Percentiles rank a stretch among this genome's conserved stretches.
Conservation (phyloP, 2,888 invertebrate genomes). For the Anodontia alba region DNA sequence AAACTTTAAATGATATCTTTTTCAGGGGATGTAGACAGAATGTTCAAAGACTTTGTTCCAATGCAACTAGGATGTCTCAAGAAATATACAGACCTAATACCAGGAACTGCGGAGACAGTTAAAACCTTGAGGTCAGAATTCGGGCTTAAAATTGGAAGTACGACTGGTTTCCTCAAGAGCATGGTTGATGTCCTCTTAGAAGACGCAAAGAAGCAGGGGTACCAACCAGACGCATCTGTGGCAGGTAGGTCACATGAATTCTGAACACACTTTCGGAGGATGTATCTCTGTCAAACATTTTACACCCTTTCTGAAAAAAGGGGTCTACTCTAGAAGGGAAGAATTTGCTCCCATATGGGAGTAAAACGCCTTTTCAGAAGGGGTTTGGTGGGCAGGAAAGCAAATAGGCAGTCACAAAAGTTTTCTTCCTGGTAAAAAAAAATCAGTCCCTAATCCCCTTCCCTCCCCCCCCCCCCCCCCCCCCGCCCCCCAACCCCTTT, state of each 20-base stretch:
- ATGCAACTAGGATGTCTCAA: slow-evolving; percentile 78
- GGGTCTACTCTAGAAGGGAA: too few relatives aligned
- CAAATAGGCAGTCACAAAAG: too few relatives aligned
- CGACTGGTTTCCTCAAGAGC: slow-evolving; percentile 80
- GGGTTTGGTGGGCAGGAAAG: too few relatives aligned
- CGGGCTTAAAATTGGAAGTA: slow-evolving; percentile 72
- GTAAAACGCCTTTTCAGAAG: too few relatives aligned
- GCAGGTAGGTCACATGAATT: slow-evolving; percentile 67
- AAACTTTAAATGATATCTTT: background rate
- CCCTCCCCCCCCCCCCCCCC: too few relatives aligned
- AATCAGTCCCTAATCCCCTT: too few relatives aligned
- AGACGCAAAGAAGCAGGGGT: slow-evolving; percentile 82
- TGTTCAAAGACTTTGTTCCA: slow-evolving; percentile 84
- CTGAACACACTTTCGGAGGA: too few relatives aligned
- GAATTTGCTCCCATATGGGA: too few relatives aligned
- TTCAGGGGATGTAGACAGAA: slow-evolving; percentile 80
- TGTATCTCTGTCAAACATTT: too few relatives aligned
- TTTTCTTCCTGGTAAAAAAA: too few relatives aligned
- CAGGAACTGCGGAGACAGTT: slow-evolving; percentile 77
- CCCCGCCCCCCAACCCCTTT: too few relatives aligned
- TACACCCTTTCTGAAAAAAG: too few relatives aligned
- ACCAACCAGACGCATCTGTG: slow-evolving; percentile 81
- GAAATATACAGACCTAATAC: slow-evolving; percentile 78
- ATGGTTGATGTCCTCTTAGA: slow-evolving; percentile 82
- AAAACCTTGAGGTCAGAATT: slow-evolving; percentile 72